Conservation (phyloP, 2,888 invertebrate genomes). For the Frankliniella fusca region DNA sequence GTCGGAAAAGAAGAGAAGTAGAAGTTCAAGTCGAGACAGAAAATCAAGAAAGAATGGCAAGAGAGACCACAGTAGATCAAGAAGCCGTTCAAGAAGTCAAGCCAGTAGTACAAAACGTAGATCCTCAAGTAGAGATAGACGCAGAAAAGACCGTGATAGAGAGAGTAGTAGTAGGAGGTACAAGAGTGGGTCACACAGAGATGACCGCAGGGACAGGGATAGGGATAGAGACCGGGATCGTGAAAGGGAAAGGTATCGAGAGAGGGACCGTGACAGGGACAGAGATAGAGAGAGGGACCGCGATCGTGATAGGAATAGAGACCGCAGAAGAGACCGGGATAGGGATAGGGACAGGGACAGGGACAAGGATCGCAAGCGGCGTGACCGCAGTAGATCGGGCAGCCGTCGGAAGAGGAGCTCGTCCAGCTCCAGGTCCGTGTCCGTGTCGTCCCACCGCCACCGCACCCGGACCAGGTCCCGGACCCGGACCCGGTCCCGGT, state of each 20-base stretch:
- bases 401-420: background rate
- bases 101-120: constrained; percentile 1
- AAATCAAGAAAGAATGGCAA: constrained; percentile 19
- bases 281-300: background rate
- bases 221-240: background rate
- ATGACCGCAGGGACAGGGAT: background rate
- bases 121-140: background rate
- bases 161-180: background rate
- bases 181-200: constrained; percentile 11
- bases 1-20: constrained; percentile 23
- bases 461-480: background rate
- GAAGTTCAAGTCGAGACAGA: constrained; percentile 10
- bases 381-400: background rate
- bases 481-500: background rate
- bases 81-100: background rate
- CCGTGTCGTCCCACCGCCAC: constrained; percentile 1
- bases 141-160: background rate
- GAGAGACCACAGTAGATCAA: constrained; percentile 13
- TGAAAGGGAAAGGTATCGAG: background rate
- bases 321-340: background rate
- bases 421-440: constrained; percentile 3
- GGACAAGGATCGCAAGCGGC: background rate
- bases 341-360: background rate
- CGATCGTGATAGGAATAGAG: background rate
- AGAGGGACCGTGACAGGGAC: background rate